A percentile compares a stretch with the other conserved stretches of the same genome.
phyloP scores from a whole-genome alignment of 2,113 vertebrate genomes.

The Zapornia atra region DNA sequence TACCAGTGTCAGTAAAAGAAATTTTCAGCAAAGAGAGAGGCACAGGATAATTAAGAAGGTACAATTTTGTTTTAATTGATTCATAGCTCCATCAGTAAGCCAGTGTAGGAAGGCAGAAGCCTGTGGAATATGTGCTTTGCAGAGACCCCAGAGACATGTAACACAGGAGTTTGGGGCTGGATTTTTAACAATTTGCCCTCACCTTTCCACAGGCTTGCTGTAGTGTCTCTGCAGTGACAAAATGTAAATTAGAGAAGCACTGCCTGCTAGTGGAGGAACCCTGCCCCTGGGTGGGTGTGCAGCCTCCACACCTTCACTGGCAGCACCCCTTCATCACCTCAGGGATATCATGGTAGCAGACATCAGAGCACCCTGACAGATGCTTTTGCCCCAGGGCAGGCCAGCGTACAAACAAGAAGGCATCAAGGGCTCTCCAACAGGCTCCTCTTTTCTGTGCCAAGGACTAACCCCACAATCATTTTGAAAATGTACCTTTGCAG shows the following conservation, averaged over 20 bases:
- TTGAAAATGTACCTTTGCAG: neutral
- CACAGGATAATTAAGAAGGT: neutral
- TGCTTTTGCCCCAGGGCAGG: neutral
- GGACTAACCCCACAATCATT: neutral
- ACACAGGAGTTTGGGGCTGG: neutral
- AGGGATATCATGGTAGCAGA: neutral
- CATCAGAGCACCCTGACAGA: neutral
- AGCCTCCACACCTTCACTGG: neutral
- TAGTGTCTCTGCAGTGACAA: neutral
- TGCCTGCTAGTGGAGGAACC: neutral
- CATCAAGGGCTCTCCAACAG: neutral
- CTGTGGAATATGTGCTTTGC: neutral
- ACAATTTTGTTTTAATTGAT: neutral
- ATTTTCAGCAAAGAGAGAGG: neutral
- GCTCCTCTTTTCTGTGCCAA: neutral
- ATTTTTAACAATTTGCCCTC: neutral
- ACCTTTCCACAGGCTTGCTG: neutral
- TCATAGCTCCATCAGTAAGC: neutral
- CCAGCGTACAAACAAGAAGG: neutral
- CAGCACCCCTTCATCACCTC: neutral
- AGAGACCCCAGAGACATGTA: neutral
- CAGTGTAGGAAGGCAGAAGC: neutral
- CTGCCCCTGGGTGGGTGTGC: neutral
- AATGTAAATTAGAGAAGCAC: neutral
- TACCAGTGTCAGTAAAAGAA: neutral